Conservation (phyloP, 2,888 invertebrate species). For the Phalera bucephala region DNA sequence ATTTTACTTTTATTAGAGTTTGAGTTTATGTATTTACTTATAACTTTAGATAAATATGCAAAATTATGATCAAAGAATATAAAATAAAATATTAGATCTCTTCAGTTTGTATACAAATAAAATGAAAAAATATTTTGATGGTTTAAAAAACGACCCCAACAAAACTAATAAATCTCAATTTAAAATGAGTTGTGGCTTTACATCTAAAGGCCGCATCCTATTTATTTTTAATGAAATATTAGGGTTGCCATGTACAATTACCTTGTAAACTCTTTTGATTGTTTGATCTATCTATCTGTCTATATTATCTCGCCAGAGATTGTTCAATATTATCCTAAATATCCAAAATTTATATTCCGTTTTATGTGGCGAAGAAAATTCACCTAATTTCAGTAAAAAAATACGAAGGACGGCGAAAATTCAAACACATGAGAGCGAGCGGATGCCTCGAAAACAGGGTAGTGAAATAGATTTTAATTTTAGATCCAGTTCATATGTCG, state of each 20-base stretch:
- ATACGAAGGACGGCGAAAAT: slow-evolving; percentile 26
- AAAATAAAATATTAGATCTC: too few relatives aligned
- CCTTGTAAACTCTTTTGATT: too few relatives aligned
- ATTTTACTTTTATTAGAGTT: too few relatives aligned
- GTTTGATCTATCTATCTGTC: too few relatives aligned
- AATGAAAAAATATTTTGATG: too few relatives aligned
- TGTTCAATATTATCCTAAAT: too few relatives aligned
- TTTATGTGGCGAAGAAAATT: slow-evolving; percentile 34
- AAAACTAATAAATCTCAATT: neutral
- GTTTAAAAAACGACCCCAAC: too few relatives aligned
- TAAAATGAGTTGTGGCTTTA: neutral
- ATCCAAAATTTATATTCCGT: slow-evolving; percentile 15
- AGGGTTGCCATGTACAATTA: neutral
- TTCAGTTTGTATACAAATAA: too few relatives aligned
- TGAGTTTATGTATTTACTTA: too few relatives aligned
- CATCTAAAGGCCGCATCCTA: neutral
- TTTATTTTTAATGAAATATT: neutral
- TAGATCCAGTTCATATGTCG: slow-evolving; percentile 45
- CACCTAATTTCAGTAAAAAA: neutral
- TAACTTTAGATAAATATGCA: too few relatives aligned
- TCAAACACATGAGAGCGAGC: slow-evolving; percentile 31
- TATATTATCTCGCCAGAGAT: too few relatives aligned
- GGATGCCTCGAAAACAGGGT: slow-evolving; percentile 29
- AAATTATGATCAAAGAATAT: too few relatives aligned
- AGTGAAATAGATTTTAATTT: slow-evolving; percentile 56